A percentile compares a stretch with the other conserved stretches of the same genome.
phyloP scores from a whole-genome alignment of 2,888 invertebrate species.

The Heliconius erato region DNA sequence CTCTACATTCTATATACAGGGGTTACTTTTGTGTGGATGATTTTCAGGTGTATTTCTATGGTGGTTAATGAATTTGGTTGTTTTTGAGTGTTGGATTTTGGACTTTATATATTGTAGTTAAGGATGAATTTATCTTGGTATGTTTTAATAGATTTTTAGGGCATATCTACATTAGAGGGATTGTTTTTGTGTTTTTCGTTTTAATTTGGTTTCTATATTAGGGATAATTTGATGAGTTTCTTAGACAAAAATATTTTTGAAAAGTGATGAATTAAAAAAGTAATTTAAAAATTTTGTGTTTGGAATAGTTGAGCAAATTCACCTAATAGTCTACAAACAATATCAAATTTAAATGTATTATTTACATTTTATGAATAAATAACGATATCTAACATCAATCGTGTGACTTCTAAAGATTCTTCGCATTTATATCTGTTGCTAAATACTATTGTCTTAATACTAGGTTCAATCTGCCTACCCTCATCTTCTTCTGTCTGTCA shows the following conservation, averaged over 20 bases:
- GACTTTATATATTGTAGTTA: neutral
- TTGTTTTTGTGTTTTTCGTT: neutral
- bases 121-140: conserved; percentile 10
- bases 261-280: neutral
- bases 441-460: too few relatives aligned
- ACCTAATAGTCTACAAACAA: too few relatives aligned
- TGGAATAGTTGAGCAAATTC: too few relatives aligned
- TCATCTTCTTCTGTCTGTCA: too few relatives aligned
- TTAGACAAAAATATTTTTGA: too few relatives aligned
- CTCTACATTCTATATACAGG: conserved; percentile 10
- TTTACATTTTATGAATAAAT: too few relatives aligned
- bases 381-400: too few relatives aligned
- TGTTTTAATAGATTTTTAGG: conserved; percentile 44
- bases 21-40: conserved; percentile 23
- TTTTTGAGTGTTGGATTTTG: neutral
- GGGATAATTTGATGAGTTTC: neutral
- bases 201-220: neutral
- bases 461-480: too few relatives aligned
- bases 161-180: conserved; percentile 31
- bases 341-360: too few relatives aligned
- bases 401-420: too few relatives aligned
- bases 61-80: conserved; percentile 40
- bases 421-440: too few relatives aligned
- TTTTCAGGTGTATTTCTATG: conserved; percentile 1
- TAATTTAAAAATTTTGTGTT: too few relatives aligned